Conservation (phyloP, 2,113 vertebrate species). For the Epinephelus lanceolatus region DNA sequence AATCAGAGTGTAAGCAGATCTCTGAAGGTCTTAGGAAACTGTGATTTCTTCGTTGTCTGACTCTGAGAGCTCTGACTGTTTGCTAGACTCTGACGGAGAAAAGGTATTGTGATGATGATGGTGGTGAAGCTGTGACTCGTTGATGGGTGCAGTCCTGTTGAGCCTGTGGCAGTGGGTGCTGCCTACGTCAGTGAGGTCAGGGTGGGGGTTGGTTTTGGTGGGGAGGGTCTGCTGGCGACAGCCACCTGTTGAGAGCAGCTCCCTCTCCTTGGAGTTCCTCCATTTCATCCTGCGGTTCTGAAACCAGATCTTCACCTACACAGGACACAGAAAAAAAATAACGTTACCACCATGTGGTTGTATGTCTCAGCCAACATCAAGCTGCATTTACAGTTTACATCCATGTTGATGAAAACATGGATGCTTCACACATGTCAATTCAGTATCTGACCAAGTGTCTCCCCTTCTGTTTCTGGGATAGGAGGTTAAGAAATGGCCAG, state of each 20-base stretch:
- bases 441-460: too few relatives aligned
- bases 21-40: constrained; percentile 85
- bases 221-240: constrained; percentile 97
- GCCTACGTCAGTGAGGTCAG: constrained; percentile 96
- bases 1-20: neutral
- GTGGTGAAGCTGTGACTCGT: constrained; percentile 30
- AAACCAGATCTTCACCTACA: constrained; percentile 99
- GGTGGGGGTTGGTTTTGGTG: constrained; percentile 97
- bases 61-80: constrained; percentile 92
- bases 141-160: constrained; percentile 78
- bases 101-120: constrained; percentile 31
- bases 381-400: too few relatives aligned
- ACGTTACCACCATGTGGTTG: too few relatives aligned
- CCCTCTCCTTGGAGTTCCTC: constrained; percentile 98
- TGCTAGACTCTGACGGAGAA: constrained; percentile 88
- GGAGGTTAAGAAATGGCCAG: too few relatives aligned
- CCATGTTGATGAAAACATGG: too few relatives aligned
- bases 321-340: neutral
- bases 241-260: constrained; percentile 94
- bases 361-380: too few relatives aligned
- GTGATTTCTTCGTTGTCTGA: constrained; percentile 94
- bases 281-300: constrained; percentile 99
- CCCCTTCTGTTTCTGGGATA: too few relatives aligned
- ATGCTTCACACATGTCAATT: too few relatives aligned
- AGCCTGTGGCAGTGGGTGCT: constrained; percentile 83